Evolutionary conservation across 2,888 invertebrate genomes (phyloP), one percentile per base, ranked within the genome.

Genomic region (Yponomeuta sedellus): DNA sequence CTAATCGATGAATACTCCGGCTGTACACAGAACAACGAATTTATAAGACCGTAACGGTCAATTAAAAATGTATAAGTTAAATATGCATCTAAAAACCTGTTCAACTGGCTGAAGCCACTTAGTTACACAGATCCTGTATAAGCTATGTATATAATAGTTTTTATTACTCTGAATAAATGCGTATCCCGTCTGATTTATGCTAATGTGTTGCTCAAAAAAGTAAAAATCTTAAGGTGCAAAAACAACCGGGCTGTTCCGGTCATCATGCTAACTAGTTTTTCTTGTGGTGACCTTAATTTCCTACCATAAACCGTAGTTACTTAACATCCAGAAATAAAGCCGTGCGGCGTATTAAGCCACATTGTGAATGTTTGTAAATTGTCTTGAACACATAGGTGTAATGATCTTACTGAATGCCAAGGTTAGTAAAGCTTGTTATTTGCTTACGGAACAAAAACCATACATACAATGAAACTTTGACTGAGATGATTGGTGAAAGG

Each of bases 41-140:
- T 52, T 52, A 52, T 52, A 52, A 16, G 44, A 52, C 44, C 44
- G 44, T 52, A 52, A 52, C 44, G 44, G 44, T 52, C 44, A 52
- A 52, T 52, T 52, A 52, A 52, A 44, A 52, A 52, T 52, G 12
- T 52, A 0, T 52, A 52, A n/a, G n/a, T 16, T 16, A 52, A 52
- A 52, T 52, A 52, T 52, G 16, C 44, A 52, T 16, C 44, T 52
- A 52, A 16, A 52, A 52, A 52, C 44, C 16, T 52, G 44, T 52
- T 16, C 5, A 16, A 52, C 44, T 12, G 44, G 44, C 44, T 16
- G 44, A 52, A 52, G 44, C 44, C 0, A 52, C 44, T 52, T 52
- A 52, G 44, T 12, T 52, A 16, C 16, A 52, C 16, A 52, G 12
- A 12, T 52, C 12, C 16, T 16, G 16, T 16, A 12, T 52, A 4